phyloP scores from a whole-genome alignment of 2,113 vertebrate species.

The Cryptomyrus ogoouensis region DNA sequence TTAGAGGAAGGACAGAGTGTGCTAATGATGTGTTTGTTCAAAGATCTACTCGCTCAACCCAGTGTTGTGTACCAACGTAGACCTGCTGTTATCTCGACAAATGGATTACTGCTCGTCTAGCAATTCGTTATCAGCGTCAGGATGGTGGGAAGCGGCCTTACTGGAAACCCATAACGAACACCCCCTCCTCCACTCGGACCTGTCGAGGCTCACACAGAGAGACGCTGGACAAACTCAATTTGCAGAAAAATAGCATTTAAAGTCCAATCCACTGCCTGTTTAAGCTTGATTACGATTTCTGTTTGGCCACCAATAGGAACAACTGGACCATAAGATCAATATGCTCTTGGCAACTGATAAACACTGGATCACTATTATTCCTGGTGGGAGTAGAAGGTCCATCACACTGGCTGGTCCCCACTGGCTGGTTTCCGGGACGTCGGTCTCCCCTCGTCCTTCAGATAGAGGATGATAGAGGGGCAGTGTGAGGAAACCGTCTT shows the following conservation, averaged over 20 bases:
- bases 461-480: not conserved
- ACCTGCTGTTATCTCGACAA: slow-evolving; percentile 1
- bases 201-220: not conserved
- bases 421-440: not conserved
- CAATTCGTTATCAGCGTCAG: not conserved
- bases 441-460: not conserved
- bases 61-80: not conserved
- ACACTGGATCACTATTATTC: not conserved
- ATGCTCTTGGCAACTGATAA: not conserved
- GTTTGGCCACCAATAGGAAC: not conserved
- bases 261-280: not conserved
- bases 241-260: not conserved
- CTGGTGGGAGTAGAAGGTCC: not conserved
- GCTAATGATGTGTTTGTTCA: not conserved
- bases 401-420: not conserved
- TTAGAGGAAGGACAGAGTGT: not conserved
- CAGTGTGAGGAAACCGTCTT: not conserved
- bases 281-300: not conserved
- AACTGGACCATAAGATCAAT: not conserved
- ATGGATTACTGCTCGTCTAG: not conserved
- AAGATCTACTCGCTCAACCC: not conserved
- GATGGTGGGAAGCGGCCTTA: not conserved
- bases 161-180: not conserved
- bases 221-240: not conserved
- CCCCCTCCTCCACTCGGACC: not conserved